Percentiles rank a stretch among this genome's conserved stretches.
These are phyloP conservation scores for Limnephilus rhombicus DNA, from an alignment of 2,888 invertebrate species.

Conservation along the genomic window DNA sequence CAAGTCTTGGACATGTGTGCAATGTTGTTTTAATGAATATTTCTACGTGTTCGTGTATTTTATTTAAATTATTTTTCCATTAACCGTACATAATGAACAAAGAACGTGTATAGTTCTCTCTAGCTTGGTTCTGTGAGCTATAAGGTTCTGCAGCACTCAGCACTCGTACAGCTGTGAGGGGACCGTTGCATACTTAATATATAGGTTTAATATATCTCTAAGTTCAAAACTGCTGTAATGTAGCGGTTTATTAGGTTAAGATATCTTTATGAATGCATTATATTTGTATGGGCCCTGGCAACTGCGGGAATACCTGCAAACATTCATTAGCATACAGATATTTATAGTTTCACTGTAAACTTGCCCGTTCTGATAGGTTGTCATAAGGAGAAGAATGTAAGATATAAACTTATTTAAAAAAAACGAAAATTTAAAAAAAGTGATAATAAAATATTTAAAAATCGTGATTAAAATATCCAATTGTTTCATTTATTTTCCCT, in stretches of 20 bases:
- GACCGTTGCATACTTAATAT: neutral
- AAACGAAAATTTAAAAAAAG: slow-evolving; percentile 60
- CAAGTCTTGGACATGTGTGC: neutral
- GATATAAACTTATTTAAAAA: slow-evolving; percentile 50
- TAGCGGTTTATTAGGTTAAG: neutral
- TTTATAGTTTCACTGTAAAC: slow-evolving; percentile 46
- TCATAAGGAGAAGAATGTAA: slow-evolving; percentile 58
- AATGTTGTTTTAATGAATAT: too few relatives aligned
- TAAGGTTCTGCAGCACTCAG: neutral
- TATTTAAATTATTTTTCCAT: too few relatives aligned
- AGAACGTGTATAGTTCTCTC: too few relatives aligned
- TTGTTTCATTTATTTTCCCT: slow-evolving; percentile 50
- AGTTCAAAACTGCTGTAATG: neutral
- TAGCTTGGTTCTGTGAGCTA: neutral
- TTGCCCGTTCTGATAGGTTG: slow-evolving; percentile 63
- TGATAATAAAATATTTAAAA: slow-evolving; percentile 66
- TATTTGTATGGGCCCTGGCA: slow-evolving; percentile 24
- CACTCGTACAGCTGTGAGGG: neutral
- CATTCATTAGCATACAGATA: neutral
- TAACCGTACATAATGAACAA: too few relatives aligned
- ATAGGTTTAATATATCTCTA: neutral
- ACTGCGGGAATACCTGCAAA: neutral
- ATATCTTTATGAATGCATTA: slow-evolving; percentile 36
- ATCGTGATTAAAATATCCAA: slow-evolving; percentile 60
- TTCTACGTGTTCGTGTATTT: too few relatives aligned